These are phyloP conservation scores for Siderastrea siderea DNA, from an alignment of 92 coral and sea anemone genomes.

Conservation along the genomic window DNA sequence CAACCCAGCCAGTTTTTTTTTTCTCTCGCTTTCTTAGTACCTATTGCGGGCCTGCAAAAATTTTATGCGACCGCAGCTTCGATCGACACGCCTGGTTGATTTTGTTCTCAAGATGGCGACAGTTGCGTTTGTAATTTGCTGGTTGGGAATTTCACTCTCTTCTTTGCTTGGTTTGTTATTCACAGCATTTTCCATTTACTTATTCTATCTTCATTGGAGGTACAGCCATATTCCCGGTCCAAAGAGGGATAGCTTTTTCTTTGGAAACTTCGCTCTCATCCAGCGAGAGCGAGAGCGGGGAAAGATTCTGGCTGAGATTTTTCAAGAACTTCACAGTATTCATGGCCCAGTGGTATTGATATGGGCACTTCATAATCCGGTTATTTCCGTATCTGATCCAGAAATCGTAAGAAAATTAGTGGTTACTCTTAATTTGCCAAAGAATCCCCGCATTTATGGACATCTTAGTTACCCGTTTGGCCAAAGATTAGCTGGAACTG, in stretches of 20 bases:
- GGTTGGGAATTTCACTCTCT: background rate
- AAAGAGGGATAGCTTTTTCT: constrained; percentile 46
- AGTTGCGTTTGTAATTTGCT: background rate
- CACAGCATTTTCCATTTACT: constrained; percentile 18
- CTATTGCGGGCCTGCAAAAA: too few species aligned
- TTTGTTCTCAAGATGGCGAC: constrained; percentile 17
- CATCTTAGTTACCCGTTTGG: constrained; percentile 71
- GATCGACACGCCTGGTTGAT: too few species aligned
- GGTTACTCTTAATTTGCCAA: constrained; percentile 69
- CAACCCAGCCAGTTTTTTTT: too few species aligned
- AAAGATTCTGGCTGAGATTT: background rate
- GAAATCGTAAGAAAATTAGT: constrained; percentile 64
- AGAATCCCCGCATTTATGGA: constrained; percentile 47
- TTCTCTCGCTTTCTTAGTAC: too few species aligned
- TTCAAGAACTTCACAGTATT: background rate
- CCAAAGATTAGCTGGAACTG: constrained; percentile 70
- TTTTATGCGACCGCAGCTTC: too few species aligned
- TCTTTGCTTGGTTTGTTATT: background rate
- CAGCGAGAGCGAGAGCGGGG: constrained; percentile 19
- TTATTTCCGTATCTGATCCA: constrained; percentile 59
- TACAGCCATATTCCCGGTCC: constrained; percentile 53
- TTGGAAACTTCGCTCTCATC: constrained; percentile 24
- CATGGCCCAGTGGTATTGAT: constrained; percentile 55
- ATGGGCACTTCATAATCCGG: constrained; percentile 64
- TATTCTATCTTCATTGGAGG: constrained; percentile 27